These are phyloP conservation scores for Acanthopleura granulata DNA, from an alignment of 2,888 invertebrate species.

Conservation along the genomic window DNA sequence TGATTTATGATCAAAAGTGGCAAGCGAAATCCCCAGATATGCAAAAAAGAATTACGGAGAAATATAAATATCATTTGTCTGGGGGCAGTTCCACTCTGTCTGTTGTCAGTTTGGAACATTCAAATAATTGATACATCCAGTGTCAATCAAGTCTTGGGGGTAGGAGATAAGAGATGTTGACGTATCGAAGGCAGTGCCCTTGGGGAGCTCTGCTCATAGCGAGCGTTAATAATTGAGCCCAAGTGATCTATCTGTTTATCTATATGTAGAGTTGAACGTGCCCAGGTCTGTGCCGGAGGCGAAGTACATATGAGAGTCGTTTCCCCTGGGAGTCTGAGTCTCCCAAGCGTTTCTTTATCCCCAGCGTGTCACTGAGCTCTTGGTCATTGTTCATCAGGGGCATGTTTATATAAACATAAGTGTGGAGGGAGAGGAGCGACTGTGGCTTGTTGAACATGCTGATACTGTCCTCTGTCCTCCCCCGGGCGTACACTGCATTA, in stretches of 20 bases:
- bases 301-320: neutral
- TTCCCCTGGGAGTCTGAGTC: neutral
- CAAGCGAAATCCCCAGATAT: too few relatives aligned
- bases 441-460: conserved; percentile 10
- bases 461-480: neutral
- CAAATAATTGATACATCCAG: conserved; percentile 4
- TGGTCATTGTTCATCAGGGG: neutral
- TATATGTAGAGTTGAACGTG: conserved; percentile 8
- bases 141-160: neutral
- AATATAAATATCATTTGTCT: too few relatives aligned
- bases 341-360: conserved; percentile 13
- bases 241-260: conserved; percentile 17
- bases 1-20: too few relatives aligned
- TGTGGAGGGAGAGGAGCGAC: neutral
- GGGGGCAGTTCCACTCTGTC: too few relatives aligned
- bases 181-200: neutral
- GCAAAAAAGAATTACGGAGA: too few relatives aligned
- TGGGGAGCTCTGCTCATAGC: neutral
- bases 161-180: conserved; percentile 12
- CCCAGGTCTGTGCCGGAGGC: neutral
- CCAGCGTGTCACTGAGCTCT: neutral
- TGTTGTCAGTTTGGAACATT: conserved; percentile 6
- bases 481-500: neutral
- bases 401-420: conserved; percentile 5
- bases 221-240: conserved; percentile 2